Evolutionary conservation across 2,113 vertebrate species (phyloP).

Genomic region (Neopipo cinnamomea): DNA sequence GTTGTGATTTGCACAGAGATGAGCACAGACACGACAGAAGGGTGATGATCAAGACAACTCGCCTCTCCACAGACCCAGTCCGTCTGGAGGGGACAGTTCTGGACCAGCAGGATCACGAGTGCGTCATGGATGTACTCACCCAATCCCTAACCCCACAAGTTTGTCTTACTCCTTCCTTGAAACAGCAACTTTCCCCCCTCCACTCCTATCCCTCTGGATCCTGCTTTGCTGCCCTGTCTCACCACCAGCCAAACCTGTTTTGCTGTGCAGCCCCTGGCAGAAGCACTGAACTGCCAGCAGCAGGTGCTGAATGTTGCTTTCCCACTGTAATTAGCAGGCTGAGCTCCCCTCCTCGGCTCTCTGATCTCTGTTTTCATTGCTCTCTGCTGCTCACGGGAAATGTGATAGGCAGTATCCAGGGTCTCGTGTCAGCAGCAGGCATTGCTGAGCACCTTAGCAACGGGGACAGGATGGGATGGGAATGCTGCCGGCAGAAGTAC

Average conservation of each 20-base stretch:
- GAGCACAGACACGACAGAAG: neutral
- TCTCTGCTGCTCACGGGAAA: constrained; percentile 27
- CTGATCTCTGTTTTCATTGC: constrained; percentile 42
- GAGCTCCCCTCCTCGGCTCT: neutral
- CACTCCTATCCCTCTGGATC: neutral
- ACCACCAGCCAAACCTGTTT: neutral
- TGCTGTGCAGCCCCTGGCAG: neutral
- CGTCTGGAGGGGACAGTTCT: neutral
- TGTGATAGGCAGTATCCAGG: constrained; percentile 27
- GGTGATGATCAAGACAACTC: neutral
- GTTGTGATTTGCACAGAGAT: neutral
- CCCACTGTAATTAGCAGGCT: constrained; percentile 17
- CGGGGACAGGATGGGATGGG: neutral
- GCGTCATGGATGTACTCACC: neutral
- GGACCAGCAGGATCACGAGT: neutral
- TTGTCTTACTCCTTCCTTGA: neutral
- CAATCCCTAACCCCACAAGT: neutral
- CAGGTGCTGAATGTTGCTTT: constrained; percentile 21
- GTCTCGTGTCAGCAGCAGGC: constrained; percentile 19
- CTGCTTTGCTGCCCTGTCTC: neutral
- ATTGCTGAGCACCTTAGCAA: constrained; percentile 34
- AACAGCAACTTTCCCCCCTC: neutral
- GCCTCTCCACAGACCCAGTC: neutral
- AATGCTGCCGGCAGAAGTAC: neutral
- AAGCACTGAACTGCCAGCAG: neutral